Evolutionary conservation across 2,113 vertebrate genomes (phyloP).

Genomic region (Stictonetta naevosa): DNA sequence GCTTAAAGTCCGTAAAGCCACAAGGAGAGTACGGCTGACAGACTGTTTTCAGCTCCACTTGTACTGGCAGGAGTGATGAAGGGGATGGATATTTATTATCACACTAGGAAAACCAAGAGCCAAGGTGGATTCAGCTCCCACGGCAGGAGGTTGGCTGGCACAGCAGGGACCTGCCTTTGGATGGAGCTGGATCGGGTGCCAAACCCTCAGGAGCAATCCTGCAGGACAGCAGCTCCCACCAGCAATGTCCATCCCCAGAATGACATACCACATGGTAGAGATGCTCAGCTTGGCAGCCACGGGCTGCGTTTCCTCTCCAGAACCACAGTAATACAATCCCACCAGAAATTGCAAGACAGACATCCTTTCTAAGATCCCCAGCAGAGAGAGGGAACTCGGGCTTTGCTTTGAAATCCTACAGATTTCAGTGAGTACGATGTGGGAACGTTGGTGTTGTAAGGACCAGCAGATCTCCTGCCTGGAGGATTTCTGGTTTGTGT

Average conservation of each 20-base stretch:
- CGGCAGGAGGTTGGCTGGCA: neutral
- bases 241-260: neutral
- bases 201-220: neutral
- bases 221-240: neutral
- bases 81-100: neutral
- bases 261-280: fast-evolving
- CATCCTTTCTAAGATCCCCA: neutral
- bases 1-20: neutral
- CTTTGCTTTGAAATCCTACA: neutral
- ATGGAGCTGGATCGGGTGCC: neutral
- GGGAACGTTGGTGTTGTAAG: neutral
- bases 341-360: neutral
- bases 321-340: neutral
- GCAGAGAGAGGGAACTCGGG: neutral
- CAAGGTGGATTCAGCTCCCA: neutral
- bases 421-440: neutral
- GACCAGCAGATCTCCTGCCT: neutral
- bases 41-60: neutral
- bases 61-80: neutral
- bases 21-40: neutral
- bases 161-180: neutral
- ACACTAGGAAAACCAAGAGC: neutral
- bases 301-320: neutral
- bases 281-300: neutral
- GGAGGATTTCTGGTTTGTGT: neutral